Conservation (phyloP, 2,888 invertebrate genomes). For the Sceliomorpha sp. region DNA sequence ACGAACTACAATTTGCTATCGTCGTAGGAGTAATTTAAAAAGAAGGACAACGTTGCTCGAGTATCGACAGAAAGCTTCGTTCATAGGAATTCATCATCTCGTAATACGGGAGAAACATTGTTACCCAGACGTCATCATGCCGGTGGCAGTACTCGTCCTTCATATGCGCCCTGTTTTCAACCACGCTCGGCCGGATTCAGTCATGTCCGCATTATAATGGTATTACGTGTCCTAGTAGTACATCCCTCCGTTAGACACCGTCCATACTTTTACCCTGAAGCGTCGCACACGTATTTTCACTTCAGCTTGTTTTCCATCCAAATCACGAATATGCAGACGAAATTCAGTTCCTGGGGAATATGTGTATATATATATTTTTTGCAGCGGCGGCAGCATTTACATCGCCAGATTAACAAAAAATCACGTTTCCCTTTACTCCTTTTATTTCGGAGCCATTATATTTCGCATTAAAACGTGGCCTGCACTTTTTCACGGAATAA, state of each 20-base stretch:
- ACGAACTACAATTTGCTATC: constrained; percentile 11
- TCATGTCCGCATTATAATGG: constrained; percentile 76
- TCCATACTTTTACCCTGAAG: constrained; percentile 50
- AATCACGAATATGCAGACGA: constrained; percentile 45
- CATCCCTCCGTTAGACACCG: constrained; percentile 57
- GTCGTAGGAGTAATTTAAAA: constrained; percentile 15
- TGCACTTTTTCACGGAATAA: constrained; percentile 23
- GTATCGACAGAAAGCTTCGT: constrained; percentile 58
- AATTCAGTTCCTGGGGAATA: constrained; percentile 37
- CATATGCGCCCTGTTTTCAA: constrained; percentile 40
- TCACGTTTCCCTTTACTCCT: constrained; percentile 15
- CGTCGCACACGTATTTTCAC: constrained; percentile 51
- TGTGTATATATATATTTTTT: constrained; percentile 17
- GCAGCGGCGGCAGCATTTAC: constrained; percentile 22
- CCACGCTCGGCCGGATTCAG: constrained; percentile 63
- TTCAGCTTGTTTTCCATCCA: constrained; percentile 49
- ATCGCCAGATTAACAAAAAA: constrained; percentile 38
- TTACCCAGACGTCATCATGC: constrained; percentile 71
- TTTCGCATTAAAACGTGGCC: constrained; percentile 31
- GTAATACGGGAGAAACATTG: constrained; percentile 65
- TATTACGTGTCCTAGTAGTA: constrained; percentile 76
- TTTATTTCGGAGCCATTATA: constrained; percentile 30
- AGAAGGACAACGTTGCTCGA: constrained; percentile 42
- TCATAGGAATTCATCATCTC: constrained; percentile 67
- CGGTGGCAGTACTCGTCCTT: constrained; percentile 54